Conservation (phyloP, 2,888 invertebrate genomes). For the Agrotis exclamationis region DNA sequence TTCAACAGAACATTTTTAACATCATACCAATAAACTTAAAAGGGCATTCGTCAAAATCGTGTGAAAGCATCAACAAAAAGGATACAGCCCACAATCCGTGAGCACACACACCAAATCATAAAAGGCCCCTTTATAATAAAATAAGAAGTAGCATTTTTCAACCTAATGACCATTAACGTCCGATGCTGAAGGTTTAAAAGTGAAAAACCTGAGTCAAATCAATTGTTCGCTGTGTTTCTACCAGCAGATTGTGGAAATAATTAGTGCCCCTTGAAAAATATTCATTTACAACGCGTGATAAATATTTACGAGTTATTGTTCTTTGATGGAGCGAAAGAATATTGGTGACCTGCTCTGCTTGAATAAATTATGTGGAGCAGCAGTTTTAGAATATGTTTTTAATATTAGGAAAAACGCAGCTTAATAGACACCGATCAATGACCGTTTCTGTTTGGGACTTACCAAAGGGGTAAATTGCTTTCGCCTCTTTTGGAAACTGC, state of each 20-base stretch:
- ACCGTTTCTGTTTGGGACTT: background rate
- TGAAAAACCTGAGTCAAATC: conserved; percentile 80
- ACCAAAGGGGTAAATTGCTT: no score
- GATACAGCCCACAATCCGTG: conserved; percentile 30
- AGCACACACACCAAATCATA: conserved; percentile 55
- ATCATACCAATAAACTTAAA: conserved; percentile 41
- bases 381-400: background rate
- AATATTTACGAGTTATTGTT: conserved; percentile 91
- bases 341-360: conserved; percentile 68
- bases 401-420: background rate
- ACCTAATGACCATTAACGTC: conserved; percentile 75
- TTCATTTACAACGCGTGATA: conserved; percentile 89
- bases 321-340: conserved; percentile 74
- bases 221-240: conserved; percentile 80
- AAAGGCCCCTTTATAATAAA: conserved; percentile 57
- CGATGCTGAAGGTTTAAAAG: conserved; percentile 71
- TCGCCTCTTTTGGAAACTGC: background rate
- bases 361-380: background rate
- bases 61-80: conserved; percentile 50
- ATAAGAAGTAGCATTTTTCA: conserved; percentile 68
- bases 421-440: no score
- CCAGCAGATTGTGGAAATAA: conserved; percentile 87
- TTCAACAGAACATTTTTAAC: conserved; percentile 36
- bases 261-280: conserved; percentile 89
- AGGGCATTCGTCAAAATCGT: conserved; percentile 53